Base-by-base conservation (phyloP, 2,797 vertebrate genomes). In the Pagetopsis macropterus region DNA sequence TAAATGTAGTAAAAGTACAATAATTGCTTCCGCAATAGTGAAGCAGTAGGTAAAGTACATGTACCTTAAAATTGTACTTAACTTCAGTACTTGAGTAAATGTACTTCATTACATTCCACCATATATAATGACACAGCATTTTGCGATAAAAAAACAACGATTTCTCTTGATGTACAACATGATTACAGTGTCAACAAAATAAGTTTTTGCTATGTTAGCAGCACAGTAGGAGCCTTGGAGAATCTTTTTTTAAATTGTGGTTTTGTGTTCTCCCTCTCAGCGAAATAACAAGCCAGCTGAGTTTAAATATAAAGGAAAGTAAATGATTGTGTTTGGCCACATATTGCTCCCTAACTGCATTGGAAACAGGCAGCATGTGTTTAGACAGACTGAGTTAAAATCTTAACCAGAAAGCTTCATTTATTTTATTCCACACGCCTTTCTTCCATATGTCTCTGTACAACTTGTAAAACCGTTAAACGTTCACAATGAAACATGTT, bases 261-360 rank as follows among this genome's bases (percentile, higher is more conserved):
- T 16, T 62, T 61, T 4, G 3, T 61, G 41, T 61, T 71, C 31
- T 57, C 23, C 37, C 51, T 62, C 49, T 52, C 6, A 5, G 40
- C 43, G 40, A 66, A 41, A 71, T 55, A 79, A 65, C 58, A 81
- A 73, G 56, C 54, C 58, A 63, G 33, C 40, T 64, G 68, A 54
- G 75, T 78, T 72, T 49, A 70, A 57, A 75, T 67, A 60, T 40
- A 66, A 48, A 59, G 54, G 43, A 31, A 70, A 65, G 46, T 49
- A 8, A 57, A 68, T 67, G 65, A 63, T 82, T 70, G 57, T 70
- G 49, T 59, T 77, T 60, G 50, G n/a, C 59, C 50, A 69, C 64
- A 66, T 58, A 40, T 41, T 33, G 63, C 44, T 71, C 17, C 23
- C 41, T 27, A 41, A 55, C 51, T 59, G 37, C 48, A 58, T 21